Percentiles rank a stretch among this genome's conserved stretches.
Evolutionary conservation across 2,888 invertebrate genomes (phyloP).

Genomic region (Lasioglossum morio): DNA sequence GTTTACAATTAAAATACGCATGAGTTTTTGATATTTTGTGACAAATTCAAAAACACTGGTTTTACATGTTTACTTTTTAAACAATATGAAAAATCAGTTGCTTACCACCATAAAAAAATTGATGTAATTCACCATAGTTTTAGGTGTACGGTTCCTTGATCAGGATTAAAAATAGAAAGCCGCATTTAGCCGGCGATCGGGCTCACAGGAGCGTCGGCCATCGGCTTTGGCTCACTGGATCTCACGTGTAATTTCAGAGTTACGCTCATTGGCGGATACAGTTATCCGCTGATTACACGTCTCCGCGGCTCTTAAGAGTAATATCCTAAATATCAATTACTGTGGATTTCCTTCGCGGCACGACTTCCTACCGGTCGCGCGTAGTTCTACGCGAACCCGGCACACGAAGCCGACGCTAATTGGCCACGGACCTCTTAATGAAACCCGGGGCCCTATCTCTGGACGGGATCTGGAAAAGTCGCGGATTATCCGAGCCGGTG

Average conservation of each 20-base stretch:
- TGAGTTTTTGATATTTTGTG: too few relatives aligned
- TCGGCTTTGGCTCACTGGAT: slow-evolving; percentile 3
- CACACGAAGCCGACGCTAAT: slow-evolving; percentile 55
- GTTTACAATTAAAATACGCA: too few relatives aligned
- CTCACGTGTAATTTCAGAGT: slow-evolving; percentile 53
- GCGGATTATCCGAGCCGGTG: slow-evolving; percentile 25
- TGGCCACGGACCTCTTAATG: slow-evolving; percentile 58
- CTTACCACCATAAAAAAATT: too few relatives aligned
- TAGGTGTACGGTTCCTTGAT: too few relatives aligned
- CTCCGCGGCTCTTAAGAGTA: slow-evolving; percentile 38
- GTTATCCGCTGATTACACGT: slow-evolving; percentile 60
- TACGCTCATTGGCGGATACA: slow-evolving; percentile 58
- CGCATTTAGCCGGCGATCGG: background rate
- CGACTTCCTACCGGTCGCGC: slow-evolving; percentile 41
- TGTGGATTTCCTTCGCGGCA: slow-evolving; percentile 36
- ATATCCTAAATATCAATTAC: slow-evolving; percentile 68
- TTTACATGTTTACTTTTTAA: too few relatives aligned
- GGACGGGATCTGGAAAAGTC: slow-evolving; percentile 32
- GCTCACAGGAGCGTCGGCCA: background rate
- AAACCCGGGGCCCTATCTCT: slow-evolving; percentile 40
- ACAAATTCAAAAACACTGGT: background rate
- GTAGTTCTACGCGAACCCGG: slow-evolving; percentile 24
- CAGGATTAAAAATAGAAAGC: background rate
- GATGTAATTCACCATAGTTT: too few relatives aligned
- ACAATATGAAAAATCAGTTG: too few relatives aligned